These are phyloP conservation scores for Xestobium rufovillosum DNA, from an alignment of 2,888 invertebrate species.

Conservation along the genomic window DNA sequence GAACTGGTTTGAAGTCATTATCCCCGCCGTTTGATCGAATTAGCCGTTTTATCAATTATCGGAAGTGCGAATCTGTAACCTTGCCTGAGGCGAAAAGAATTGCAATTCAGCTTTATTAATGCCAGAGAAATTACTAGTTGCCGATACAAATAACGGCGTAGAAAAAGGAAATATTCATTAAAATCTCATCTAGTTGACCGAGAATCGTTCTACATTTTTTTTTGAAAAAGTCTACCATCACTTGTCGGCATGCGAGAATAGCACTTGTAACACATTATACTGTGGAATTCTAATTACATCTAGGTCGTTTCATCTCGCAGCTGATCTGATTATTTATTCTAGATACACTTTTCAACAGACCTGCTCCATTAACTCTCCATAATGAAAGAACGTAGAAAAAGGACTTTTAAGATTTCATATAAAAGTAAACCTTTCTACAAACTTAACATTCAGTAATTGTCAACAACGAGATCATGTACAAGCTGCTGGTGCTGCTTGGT, in stretches of 20 bases:
- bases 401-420: neutral
- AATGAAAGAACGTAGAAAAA: conserved; percentile 26
- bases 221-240: conserved; percentile 18
- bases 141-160: too few species aligned
- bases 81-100: too few species aligned
- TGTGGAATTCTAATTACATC: conserved; percentile 22
- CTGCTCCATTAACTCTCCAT: conserved; percentile 43
- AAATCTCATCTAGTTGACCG: conserved; percentile 40
- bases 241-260: conserved; percentile 15
- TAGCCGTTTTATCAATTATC: too few species aligned
- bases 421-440: too few species aligned
- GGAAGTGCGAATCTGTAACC: too few species aligned
- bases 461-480: conserved; percentile 29
- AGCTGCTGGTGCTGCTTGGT: conserved; percentile 30
- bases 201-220: conserved; percentile 37
- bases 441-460: conserved; percentile 13
- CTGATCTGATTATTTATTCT: conserved; percentile 34
- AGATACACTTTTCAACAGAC: conserved; percentile 33
- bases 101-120: too few species aligned
- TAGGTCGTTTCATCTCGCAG: conserved; percentile 32
- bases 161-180: too few species aligned
- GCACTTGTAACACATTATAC: conserved; percentile 19
- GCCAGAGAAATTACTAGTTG: too few species aligned
- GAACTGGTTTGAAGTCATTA: too few species aligned
- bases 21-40: too few species aligned